Base-by-base conservation (phyloP, 1,140 invertebrate genomes). In the Ladona fulva region DNA sequence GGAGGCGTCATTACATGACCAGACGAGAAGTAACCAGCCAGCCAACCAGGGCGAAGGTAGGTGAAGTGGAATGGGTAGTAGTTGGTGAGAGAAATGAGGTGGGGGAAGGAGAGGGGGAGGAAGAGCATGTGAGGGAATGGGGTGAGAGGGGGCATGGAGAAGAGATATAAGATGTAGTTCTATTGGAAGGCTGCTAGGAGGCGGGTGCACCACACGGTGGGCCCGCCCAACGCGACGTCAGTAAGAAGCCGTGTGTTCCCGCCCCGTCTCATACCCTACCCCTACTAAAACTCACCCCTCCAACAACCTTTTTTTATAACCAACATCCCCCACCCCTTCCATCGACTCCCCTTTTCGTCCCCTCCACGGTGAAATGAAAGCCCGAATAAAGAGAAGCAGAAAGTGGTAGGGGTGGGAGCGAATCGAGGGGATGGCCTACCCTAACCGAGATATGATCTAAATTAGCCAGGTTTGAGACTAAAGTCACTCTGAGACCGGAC, bases 401-500 rank as follows among this genome's bases (percentile, higher is more conserved):
- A 66, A 19, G 44, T 52, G 10, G 44, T 10, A 52, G 44, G 10
- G 52, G 52, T 66, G 52, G 52, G 52, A 66, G 52, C 16, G n/a
- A 66, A 66, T 16, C 52, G 52, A 12, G 52, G 52, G 52, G 44
- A 52, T 11, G 44, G 52, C 14, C 52, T 66, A 66, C 14, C 52
- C 52, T 66, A 66, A 66, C 52, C 52, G 52, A 66, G 52, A 66
- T 66, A 66, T 66, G n/a, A 66, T 66, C 52, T 66, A 66, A 66
- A 66, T 66, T 66, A 66, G 52, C 52, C 52, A 66, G 14, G 3
- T 66, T 66, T 66, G 52, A 66, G 52, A 66, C 16, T 22, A 22
- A 66, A 66, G 52, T 66, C 52, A 66, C 52, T 66, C 52, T 66
- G 52, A 12, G 52, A 66, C 3, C 14, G 52, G 52, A 66, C 52